Evolutionary conservation across 2,113 vertebrate species (phyloP), one percentile per base, ranked within the genome.

Genomic region (Sander vitreus): DNA sequence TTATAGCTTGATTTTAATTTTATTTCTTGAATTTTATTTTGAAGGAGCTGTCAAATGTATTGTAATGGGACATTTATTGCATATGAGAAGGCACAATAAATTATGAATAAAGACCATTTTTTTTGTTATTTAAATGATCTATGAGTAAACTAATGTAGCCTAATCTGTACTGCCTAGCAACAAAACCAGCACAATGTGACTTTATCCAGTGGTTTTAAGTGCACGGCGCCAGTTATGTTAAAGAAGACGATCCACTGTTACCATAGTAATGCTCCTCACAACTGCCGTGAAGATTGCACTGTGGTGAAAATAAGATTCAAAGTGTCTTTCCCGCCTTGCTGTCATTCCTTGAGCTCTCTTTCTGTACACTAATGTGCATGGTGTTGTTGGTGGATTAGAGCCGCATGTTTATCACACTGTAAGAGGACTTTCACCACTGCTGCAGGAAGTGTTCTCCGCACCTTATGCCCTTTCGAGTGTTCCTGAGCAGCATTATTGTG

Each of bases 181-280:
- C 83, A 81, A 88, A 94, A 84, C 75, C 78, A 23, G 74, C 84
- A 88, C 89, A 85, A 80, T 80, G 85, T 70, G 79, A 69, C 62
- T 89, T 93, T 84, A 93, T 93, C 86, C 81, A 81, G 69, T 21
- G 76, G 90, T 86, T 92, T 93, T 92, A 91, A 92, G 92, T 88
- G 90, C 85, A 90, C 85, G 88, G 86, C 59, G 83, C 55, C 83
- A 62, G 78, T 95, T 95, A 94, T 85, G 83, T 93, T 95, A 95
- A 60, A 30, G 80, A 84, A 85, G 78, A 92, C 94, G 93, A 95
- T 94, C 93, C 88, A 63, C 89, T 84, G 93, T 94, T 93, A 86
- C 93, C 88, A 93, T 93, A 88, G 91, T 81, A 83, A 95, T 89
- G 80, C 81, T 88, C 88, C 82, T 91, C 89, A 90, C 88, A 87